Evolutionary conservation across 2,113 vertebrate species (phyloP).

Genomic region (Siniperca chuatsi): DNA sequence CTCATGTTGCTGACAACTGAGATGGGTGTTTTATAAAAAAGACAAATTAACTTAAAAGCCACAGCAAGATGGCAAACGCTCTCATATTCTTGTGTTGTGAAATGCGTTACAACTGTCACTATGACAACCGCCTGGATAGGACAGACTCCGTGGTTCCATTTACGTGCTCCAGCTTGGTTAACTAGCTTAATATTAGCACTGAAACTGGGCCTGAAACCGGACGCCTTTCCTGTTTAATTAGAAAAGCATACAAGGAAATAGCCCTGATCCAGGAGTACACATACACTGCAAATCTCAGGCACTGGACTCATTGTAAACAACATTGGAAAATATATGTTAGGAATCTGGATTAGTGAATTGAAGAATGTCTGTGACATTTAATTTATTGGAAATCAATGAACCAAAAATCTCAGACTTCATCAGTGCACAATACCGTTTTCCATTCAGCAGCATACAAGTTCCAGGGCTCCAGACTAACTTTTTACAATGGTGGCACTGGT

Average conservation of each 20-base stretch:
- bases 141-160: not conserved
- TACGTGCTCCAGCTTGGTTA: not conserved
- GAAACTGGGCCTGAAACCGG: not conserved
- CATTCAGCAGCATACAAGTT: not conserved
- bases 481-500: no score
- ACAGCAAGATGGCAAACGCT: not conserved
- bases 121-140: constrained; percentile 77
- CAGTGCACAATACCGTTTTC: no score
- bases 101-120: constrained; percentile 65
- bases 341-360: not conserved
- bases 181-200: not conserved
- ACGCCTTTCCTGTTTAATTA: not conserved
- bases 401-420: not conserved
- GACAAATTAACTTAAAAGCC: not conserved
- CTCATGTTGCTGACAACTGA: accelerated
- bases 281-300: not conserved
- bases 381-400: not conserved
- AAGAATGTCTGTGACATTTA: not conserved
- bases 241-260: no score
- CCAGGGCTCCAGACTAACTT: no score
- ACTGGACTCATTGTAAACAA: not conserved
- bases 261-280: no score
- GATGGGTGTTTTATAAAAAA: not conserved
- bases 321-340: not conserved
- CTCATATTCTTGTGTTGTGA: constrained; percentile 29